These are phyloP conservation scores for Bacillus rossius DNA, from an alignment of 1,140 invertebrate species.

Conservation along the genomic window DNA sequence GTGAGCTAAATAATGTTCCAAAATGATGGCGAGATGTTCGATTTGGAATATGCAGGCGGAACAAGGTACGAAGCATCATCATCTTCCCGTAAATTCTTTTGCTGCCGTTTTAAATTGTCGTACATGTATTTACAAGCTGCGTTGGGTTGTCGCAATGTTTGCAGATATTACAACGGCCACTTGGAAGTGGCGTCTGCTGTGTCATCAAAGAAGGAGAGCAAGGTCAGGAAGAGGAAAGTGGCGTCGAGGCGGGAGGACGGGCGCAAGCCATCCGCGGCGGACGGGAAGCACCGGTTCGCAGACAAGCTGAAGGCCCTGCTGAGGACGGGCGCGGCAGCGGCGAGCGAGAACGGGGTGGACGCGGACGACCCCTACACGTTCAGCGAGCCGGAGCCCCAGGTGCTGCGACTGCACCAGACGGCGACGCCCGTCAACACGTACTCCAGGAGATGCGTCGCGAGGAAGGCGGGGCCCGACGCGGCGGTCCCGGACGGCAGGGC, in stretches of 20 bases:
- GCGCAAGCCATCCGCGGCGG: constrained; percentile 38
- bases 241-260: constrained; percentile 22
- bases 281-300: constrained; percentile 49
- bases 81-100: not conserved
- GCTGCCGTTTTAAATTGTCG: not conserved
- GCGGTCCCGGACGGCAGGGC: not conserved
- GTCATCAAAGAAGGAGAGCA: constrained; percentile 47
- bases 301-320: constrained; percentile 46
- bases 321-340: constrained; percentile 33
- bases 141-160: constrained; percentile 16
- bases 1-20: constrained; percentile 13
- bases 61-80: not conserved
- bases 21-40: constrained; percentile 15
- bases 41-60: constrained; percentile 9
- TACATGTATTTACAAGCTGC: not conserved
- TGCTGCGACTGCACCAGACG: constrained; percentile 5
- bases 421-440: constrained; percentile 4
- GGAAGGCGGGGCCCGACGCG: not conserved
- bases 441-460: not conserved
- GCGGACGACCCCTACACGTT: constrained; percentile 53
- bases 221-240: constrained; percentile 43
- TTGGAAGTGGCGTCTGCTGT: constrained; percentile 48
- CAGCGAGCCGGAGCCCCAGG: constrained; percentile 44
- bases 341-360: constrained; percentile 23
- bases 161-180: constrained; percentile 50